phyloP scores from a whole-genome alignment of 2,113 vertebrate species.

The Apaloderma vittatum region DNA sequence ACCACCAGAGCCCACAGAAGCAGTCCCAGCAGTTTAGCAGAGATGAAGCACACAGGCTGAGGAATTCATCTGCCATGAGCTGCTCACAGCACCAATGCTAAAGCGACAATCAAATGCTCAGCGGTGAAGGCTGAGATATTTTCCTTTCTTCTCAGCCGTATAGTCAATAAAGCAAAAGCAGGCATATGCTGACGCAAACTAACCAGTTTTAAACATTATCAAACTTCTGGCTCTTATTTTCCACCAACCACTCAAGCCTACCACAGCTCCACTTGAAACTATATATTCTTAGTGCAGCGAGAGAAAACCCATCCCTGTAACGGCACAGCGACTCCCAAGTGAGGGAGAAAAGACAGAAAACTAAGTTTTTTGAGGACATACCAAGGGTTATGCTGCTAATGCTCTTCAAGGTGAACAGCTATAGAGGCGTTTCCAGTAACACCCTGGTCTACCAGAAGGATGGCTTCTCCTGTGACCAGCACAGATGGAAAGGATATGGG shows the following conservation, averaged over 20 bases:
- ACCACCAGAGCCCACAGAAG: not conserved
- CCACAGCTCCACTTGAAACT: not conserved
- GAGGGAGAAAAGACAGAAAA: not conserved
- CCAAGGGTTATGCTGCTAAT: not conserved
- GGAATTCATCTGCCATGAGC: not conserved
- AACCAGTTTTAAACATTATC: not conserved
- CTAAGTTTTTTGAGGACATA: not conserved
- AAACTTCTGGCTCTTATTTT: not conserved
- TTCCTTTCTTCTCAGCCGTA: not conserved
- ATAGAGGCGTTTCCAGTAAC: not conserved
- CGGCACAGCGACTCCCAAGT: not conserved
- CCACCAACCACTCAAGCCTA: not conserved
- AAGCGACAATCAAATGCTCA: not conserved
- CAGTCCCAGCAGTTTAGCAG: not conserved
- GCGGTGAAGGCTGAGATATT: not conserved
- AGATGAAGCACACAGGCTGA: not conserved
- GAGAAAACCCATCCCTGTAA: not conserved
- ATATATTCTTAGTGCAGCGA: not conserved
- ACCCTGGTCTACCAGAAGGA: not conserved
- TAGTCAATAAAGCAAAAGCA: not conserved
- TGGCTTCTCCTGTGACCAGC: not conserved
- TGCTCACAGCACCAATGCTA: not conserved
- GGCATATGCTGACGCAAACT: not conserved
- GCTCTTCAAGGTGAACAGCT: not conserved
- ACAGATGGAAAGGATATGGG: rapidly evolving